Conservation (phyloP, 2,797 vertebrate species). For the Rhinogobio ventralis region DNA sequence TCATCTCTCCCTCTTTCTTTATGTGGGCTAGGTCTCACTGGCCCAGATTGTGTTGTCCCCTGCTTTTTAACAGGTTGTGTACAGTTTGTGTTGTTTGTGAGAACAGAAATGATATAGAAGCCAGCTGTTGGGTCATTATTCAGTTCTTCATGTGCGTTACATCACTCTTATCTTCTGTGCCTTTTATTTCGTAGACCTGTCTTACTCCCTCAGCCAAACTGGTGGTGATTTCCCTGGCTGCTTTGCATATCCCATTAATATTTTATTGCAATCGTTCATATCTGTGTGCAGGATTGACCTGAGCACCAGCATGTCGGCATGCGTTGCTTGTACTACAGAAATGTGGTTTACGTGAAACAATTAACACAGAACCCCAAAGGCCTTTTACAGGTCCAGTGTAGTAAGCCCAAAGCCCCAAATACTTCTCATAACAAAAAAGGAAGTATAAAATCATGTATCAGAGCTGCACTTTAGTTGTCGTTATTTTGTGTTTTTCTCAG, state of each 20-base stretch:
- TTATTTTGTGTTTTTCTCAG: constrained; percentile 19
- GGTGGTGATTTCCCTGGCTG: constrained; percentile 60
- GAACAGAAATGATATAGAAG: neutral
- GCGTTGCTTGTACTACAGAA: constrained; percentile 53
- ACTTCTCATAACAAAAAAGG: neutral
- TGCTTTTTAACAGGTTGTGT: constrained; percentile 9
- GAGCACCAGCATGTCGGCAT: constrained; percentile 56
- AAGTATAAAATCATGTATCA: constrained; percentile 57
- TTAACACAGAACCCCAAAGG: constrained; percentile 51
- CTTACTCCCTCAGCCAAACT: constrained; percentile 47
- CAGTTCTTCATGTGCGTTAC: neutral
- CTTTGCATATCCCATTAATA: constrained; percentile 80
- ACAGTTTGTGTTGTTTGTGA: neutral
- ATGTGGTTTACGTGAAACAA: constrained; percentile 56
- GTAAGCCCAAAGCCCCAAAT: neutral
- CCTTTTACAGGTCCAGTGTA: constrained; percentile 39
- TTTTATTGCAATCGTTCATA: constrained; percentile 80
- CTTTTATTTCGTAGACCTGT: constrained; percentile 39
- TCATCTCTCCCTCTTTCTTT: constrained; percentile 34
- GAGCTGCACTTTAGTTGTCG: constrained; percentile 12
- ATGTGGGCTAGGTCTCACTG: neutral
- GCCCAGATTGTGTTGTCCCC: neutral
- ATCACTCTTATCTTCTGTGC: constrained; percentile 28
- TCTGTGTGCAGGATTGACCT: constrained; percentile 71
- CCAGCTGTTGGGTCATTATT: constrained; percentile 7